A percentile compares a stretch with the other conserved stretches of the same genome.
Conservation (phyloP, 2,113 vertebrate genomes). For the Gopherus evgoodei region DNA sequence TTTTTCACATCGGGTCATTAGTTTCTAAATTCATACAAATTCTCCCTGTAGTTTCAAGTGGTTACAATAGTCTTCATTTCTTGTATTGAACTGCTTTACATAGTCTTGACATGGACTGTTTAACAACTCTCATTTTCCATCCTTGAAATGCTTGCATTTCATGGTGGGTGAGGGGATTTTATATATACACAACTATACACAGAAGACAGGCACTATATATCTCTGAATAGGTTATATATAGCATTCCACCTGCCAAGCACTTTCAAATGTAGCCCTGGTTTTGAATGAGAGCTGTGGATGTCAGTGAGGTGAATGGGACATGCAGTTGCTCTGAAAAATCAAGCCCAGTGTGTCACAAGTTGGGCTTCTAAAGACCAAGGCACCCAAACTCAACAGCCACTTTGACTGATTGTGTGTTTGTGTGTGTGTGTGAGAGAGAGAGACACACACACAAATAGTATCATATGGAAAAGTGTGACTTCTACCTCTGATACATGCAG, state of each 20-base stretch:
- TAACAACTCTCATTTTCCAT: not conserved
- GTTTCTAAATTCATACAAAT: not conserved
- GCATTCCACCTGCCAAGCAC: not conserved
- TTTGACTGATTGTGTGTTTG: accelerated
- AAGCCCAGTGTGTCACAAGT: not conserved
- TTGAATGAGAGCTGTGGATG: not conserved
- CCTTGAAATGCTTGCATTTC: not conserved
- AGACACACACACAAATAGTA: not conserved
- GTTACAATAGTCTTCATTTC: not conserved
- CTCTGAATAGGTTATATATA: not conserved
- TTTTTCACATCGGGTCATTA: accelerated
- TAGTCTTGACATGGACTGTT: accelerated
- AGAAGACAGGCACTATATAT: not conserved
- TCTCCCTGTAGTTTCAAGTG: not conserved
- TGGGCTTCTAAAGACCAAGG: not conserved
- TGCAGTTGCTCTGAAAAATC: not conserved
- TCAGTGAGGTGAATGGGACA: not conserved
- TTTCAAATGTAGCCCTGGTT: not conserved
- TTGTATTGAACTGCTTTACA: not conserved
- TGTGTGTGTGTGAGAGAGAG: accelerated
- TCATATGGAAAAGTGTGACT: not conserved
- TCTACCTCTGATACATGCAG: not conserved
- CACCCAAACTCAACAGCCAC: not conserved
- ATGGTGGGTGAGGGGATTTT: not conserved
- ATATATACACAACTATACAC: not conserved